Evolutionary conservation across 2,888 invertebrate species (phyloP).

Genomic region (Heliconius ismenius): DNA sequence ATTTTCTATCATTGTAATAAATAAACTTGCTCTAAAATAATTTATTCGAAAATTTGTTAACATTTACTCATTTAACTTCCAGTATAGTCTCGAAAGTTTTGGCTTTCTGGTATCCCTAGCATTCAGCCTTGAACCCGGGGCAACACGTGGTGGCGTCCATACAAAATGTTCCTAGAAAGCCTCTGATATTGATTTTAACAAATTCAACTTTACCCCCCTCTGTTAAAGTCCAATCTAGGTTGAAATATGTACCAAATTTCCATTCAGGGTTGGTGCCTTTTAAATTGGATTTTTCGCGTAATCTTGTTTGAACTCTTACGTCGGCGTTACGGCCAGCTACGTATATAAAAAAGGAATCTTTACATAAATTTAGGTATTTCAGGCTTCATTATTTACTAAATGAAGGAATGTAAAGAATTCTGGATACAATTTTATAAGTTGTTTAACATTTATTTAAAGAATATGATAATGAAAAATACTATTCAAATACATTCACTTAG

Average conservation of each 20-base stretch:
- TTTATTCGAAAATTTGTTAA: not conserved
- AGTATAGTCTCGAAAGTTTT: constrained; percentile 31
- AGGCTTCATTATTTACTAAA: constrained; percentile 21
- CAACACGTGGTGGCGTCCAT: constrained; percentile 72
- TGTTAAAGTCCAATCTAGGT: constrained; percentile 57
- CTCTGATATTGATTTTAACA: constrained; percentile 49
- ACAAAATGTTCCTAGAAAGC: constrained; percentile 66
- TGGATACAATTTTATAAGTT: not conserved
- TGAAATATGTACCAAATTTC: constrained; percentile 48
- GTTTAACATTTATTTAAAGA: not conserved
- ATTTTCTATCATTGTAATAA: not conserved
- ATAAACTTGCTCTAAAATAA: not conserved
- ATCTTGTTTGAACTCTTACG: constrained; percentile 42
- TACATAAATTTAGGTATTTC: constrained; percentile 15
- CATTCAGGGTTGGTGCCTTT: constrained; percentile 48
- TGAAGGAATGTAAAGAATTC: not conserved
- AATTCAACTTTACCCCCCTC: constrained; percentile 57
- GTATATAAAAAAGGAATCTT: constrained; percentile 27
- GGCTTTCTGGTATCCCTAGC: constrained; percentile 50
- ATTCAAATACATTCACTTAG: too few relatives aligned
- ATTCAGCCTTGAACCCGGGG: constrained; percentile 69
- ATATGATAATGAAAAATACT: not conserved
- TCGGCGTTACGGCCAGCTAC: constrained; percentile 29
- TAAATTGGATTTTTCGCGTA: constrained; percentile 41
- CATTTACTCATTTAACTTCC: constrained; percentile 12